phyloP scores from a whole-genome alignment of 2,113 vertebrate genomes.

The Carettochelys insculpta region DNA sequence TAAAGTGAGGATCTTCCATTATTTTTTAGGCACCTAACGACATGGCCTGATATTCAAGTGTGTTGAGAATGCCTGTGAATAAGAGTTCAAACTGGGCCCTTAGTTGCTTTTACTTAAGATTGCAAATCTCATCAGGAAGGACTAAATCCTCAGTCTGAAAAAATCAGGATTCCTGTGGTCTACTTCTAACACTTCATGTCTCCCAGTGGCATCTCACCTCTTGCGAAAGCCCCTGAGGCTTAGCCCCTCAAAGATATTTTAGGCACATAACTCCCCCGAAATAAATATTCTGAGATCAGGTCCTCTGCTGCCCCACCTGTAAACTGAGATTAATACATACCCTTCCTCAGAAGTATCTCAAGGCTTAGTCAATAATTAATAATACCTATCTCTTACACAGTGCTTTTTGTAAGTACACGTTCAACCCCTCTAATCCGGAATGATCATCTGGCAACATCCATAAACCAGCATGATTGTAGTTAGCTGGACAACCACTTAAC shows the following conservation, averaged over 20 bases:
- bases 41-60: neutral
- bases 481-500: too few species aligned
- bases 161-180: neutral
- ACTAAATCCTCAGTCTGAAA: neutral
- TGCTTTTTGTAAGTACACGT: neutral
- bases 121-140: neutral
- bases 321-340: neutral
- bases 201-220: neutral
- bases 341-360: neutral
- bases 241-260: neutral
- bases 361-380: neutral
- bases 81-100: neutral
- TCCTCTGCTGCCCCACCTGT: conserved; percentile 4
- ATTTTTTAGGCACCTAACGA: neutral
- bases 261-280: neutral
- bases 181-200: conserved; percentile 4
- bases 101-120: neutral
- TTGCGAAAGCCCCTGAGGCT: conserved; percentile 2
- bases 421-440: too few species aligned
- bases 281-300: neutral
- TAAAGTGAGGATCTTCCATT: neutral
- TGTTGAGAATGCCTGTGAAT: neutral
- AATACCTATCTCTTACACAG: neutral
- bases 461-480: too few species aligned
- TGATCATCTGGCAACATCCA: too few species aligned